These are phyloP conservation scores for Sorex fumeus DNA, from an alignment of 2,113 vertebrate genomes.

Conservation along the genomic window DNA sequence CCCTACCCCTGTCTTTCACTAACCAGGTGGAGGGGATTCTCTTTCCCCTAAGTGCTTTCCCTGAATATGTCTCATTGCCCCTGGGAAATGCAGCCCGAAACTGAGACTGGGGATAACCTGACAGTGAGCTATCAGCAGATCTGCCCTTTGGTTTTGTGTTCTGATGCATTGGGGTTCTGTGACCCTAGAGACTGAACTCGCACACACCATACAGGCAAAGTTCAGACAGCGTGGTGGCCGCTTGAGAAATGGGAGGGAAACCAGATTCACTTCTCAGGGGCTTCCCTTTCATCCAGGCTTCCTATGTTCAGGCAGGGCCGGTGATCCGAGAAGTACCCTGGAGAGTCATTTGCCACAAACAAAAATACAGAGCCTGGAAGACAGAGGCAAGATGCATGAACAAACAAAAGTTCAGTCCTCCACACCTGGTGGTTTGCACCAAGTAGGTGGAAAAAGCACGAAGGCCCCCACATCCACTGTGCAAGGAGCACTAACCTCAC, in stretches of 20 bases:
- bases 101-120: constrained; percentile 54
- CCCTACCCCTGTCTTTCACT: constrained; percentile 50
- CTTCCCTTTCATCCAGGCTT: not conserved
- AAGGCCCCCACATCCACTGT: not conserved
- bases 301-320: not conserved
- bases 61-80: constrained; percentile 33
- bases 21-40: constrained; percentile 67
- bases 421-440: not conserved
- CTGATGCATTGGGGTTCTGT: not conserved
- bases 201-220: rapidly evolving
- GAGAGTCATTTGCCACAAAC: not conserved
- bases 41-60: constrained; percentile 80
- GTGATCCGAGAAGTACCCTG: not conserved
- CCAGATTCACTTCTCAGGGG: not conserved
- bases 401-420: not conserved
- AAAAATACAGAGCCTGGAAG: not conserved
- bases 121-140: not conserved
- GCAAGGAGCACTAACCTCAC: not conserved
- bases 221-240: not conserved
- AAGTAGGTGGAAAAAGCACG: not conserved
- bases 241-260: constrained; percentile 62
- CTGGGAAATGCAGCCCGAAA: not conserved
- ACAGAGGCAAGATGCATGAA: not conserved
- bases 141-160: constrained; percentile 67
- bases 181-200: not conserved